Evolutionary conservation across 2,888 invertebrate species (phyloP).

Genomic region (Maniola hyperantus): DNA sequence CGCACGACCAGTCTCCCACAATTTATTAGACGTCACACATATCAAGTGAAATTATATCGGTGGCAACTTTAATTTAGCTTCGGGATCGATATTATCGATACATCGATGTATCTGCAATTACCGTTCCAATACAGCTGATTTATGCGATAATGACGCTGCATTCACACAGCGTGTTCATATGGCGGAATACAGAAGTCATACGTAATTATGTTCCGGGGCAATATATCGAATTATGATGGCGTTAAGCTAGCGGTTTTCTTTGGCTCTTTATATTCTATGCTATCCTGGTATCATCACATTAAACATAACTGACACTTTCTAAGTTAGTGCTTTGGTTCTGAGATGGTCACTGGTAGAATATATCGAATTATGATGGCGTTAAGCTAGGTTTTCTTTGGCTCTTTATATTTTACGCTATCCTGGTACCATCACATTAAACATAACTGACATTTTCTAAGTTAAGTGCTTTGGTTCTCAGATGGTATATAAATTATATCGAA

Average conservation of each 20-base stretch:
- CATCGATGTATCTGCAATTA: constrained; percentile 64
- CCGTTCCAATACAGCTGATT: constrained; percentile 66
- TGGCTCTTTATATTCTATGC: constrained; percentile 16
- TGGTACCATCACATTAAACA: constrained; percentile 2
- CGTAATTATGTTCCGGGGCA: constrained; percentile 41
- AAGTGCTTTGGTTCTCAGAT: background rate
- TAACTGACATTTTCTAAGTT: constrained; percentile 5
- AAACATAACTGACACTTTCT: constrained; percentile 5
- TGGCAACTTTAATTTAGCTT: constrained; percentile 56
- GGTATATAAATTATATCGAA: constrained; percentile 35
- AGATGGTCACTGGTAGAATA: too few relatives aligned
- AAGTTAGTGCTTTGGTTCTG: background rate
- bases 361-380: constrained; percentile 28
- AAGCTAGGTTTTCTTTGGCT: constrained; percentile 26
- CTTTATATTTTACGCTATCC: constrained; percentile 13
- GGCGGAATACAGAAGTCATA: constrained; percentile 56
- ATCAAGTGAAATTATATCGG: constrained; percentile 64
- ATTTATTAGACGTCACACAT: constrained; percentile 64
- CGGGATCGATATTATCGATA: constrained; percentile 54
- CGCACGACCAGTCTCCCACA: constrained; percentile 49
- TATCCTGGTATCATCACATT: background rate
- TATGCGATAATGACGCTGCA: constrained; percentile 71
- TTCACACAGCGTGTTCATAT: constrained; percentile 52
- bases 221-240: constrained; percentile 33
- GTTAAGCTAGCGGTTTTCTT: constrained; percentile 28